Evolutionary conservation across 2,888 invertebrate genomes (phyloP).

Genomic region (Alviniconcha strummeri): DNA sequence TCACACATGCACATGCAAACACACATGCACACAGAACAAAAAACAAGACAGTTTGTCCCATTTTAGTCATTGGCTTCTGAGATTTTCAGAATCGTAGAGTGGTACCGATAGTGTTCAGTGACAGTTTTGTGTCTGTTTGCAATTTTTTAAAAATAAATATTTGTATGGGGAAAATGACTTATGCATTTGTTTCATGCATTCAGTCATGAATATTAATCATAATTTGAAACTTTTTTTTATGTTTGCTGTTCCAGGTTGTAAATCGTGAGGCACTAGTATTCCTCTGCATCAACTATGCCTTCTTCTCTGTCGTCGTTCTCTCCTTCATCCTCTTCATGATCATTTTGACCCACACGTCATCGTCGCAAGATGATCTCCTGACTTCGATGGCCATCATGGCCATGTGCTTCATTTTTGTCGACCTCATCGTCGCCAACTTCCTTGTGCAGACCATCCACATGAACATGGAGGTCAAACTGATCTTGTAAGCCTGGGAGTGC

Average conservation of each 20-base stretch:
- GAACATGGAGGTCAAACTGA: slow-evolving; percentile 60
- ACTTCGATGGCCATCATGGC: slow-evolving; percentile 61
- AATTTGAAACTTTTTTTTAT: background rate
- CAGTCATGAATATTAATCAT: no score
- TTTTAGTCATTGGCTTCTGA: no score
- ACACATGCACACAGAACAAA: no score
- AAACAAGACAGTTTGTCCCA: no score
- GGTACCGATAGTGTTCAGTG: no score
- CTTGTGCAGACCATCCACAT: slow-evolving; percentile 66
- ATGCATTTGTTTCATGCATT: no score
- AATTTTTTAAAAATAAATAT: no score
- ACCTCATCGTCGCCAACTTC: slow-evolving; percentile 66
- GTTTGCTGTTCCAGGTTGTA: slow-evolving; percentile 35
- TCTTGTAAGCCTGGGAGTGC: slow-evolving; percentile 37
- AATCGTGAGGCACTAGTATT: slow-evolving; percentile 66
- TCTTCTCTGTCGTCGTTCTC: slow-evolving; percentile 62
- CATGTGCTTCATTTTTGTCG: slow-evolving; percentile 64
- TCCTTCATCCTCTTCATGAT: slow-evolving; percentile 59
- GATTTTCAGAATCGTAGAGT: no score
- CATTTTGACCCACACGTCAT: slow-evolving; percentile 56
- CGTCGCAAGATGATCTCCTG: slow-evolving; percentile 49
- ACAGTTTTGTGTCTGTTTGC: no score
- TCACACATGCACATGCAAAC: no score
- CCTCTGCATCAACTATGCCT: slow-evolving; percentile 69
- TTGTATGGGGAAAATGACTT: no score